Evolutionary conservation across 2,113 vertebrate species (phyloP), one percentile per base, ranked within the genome.

Genomic region (Colistium nudipinnis): DNA sequence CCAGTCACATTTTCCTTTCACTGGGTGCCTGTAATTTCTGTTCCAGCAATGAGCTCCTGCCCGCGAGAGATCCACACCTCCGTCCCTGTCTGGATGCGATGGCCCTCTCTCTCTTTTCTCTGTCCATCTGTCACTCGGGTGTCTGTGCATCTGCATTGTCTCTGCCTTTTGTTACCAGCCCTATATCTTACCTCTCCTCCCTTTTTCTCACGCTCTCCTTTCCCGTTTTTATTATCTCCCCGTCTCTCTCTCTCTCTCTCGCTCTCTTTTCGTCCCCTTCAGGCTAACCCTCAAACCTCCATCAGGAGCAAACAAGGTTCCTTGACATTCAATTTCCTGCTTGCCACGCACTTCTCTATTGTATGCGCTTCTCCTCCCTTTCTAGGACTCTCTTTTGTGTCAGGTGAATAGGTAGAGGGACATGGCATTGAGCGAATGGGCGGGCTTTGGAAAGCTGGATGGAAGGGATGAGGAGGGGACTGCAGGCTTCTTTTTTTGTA

Each of bases 251-350:
- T 74, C 51, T 64, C 27, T 35, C 19, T 74, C 55, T 61, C 38
- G 66, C 70, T 74, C 70, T 74, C 51, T 64, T 70, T 68, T 76
- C 65, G 69, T 83, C 84, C 72, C 78, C 83, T 87, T 76, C 76
- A 88, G 87, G 77, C 81, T 25, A 87, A 91, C 82, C 82, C 89
- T 83, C 79, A 85, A 85, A 89, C 87, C 90, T 88, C 91, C 82
- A 89, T 92, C 91, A 92, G 83, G 85, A 89, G 72, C 87, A 90
- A 92, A 92, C 90, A 92, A 91, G 90, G 78, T 83, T 90, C 84
- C 91, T 92, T 93, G 91, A 92, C 92, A 93, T 93, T 93, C 90
- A 91, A 91, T 92, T 91, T 93, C 89, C 88, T 92, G 91, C 90
- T 92, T 91, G 88, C 86, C 63, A 84, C 55, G 69, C 85, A 85